Evolutionary conservation across 1,140 invertebrate species (phyloP).

Genomic region (Seison nebaliae): DNA sequence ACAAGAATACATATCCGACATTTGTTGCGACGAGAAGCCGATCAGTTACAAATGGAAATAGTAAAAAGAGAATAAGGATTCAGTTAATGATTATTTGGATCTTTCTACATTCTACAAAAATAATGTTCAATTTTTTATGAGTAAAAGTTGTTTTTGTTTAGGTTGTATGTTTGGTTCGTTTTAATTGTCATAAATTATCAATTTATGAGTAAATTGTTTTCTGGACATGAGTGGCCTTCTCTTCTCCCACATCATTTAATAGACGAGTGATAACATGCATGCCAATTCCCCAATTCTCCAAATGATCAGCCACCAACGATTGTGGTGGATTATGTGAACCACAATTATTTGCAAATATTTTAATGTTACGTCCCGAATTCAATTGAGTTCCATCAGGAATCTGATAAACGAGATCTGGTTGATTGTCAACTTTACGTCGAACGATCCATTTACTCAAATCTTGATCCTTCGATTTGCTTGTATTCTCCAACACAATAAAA

Average conservation of each 20-base stretch:
- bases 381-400: slow-evolving; percentile 8
- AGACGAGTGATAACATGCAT: slow-evolving; percentile 23
- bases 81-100: too few relatives aligned
- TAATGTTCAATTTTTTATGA: too few relatives aligned
- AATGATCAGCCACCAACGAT: slow-evolving; percentile 11
- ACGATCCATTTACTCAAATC: slow-evolving; percentile 9
- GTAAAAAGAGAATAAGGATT: too few relatives aligned
- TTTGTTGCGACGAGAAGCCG: too few relatives aligned
- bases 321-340: slow-evolving; percentile 5
- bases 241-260: slow-evolving; percentile 23
- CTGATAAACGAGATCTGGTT: slow-evolving; percentile 9
- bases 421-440: slow-evolving; percentile 6
- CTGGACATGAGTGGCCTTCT: slow-evolving; percentile 26
- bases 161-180: too few relatives aligned
- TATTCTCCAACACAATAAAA: slow-evolving; percentile 32
- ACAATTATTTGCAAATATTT: slow-evolving; percentile 12
- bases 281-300: slow-evolving; percentile 22
- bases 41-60: too few relatives aligned
- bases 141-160: too few relatives aligned
- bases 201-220: slow-evolving; percentile 22
- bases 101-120: too few relatives aligned
- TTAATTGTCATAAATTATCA: too few relatives aligned
- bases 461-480: slow-evolving; percentile 17
- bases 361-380: slow-evolving; percentile 4
- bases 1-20: too few relatives aligned